Base-by-base conservation (phyloP, 2,113 vertebrate species). In the Crotalus helleri region DNA sequence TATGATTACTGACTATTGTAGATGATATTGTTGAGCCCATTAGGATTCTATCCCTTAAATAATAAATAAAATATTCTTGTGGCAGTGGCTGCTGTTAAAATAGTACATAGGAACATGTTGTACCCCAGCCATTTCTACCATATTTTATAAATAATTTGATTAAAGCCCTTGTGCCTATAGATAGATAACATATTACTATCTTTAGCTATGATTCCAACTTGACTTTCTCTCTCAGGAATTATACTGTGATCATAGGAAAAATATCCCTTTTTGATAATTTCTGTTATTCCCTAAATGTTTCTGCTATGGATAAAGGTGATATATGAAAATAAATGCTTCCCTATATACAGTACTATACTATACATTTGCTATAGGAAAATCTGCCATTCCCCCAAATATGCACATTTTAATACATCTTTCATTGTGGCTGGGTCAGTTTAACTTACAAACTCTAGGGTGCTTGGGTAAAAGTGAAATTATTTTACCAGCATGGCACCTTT, bases 181-280 rank as follows among this genome's bases (percentile, higher is more conserved):
- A 54, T 87, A 61, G 88, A 93, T 49, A 93, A 4, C 49, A n/a
- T 89, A 44, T 89, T 54, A 9, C 13, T 55, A 91, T 49, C 53
- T 88, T 85, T 54, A 53, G 53, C 89, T 90, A 58, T 87, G 59
- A 33, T 91, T 92, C 89, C 26, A 85, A 92, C 91, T 64, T 89
- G 86, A 49, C 46, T 8, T 46, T 12, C 4, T 85, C 57, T 92
- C 89, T 49, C 92, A 89, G 64, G 24, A 85, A n/a, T n/a, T 89
- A 24, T 26, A 88, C 54, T 86, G 64, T 85, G 24, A 92, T 89
- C 85, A 64, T 55, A 24, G 15, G 89, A 88, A 91, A 85, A 94
- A 91, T 91, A 49, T 92, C 23, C 19, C 44, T 49, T 89, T 92
- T 88, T 94, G 46, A 89, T 92, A 92, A 94, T 92, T 94, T 57